These are phyloP conservation scores for Oostethus manadensis DNA, from an alignment of 2,113 vertebrate genomes.

Conservation along the genomic window DNA sequence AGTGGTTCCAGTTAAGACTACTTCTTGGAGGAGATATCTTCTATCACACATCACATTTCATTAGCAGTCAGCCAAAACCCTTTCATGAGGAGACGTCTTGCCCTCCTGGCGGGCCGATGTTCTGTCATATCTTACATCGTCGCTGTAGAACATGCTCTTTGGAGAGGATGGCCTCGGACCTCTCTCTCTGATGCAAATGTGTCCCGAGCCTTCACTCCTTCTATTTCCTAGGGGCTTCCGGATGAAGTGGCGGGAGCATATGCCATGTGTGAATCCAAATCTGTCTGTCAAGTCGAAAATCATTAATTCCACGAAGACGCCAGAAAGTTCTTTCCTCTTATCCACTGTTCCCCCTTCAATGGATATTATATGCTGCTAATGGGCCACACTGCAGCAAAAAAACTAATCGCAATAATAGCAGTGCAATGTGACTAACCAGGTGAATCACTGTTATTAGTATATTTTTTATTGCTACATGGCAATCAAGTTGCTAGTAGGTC, in stretches of 20 bases:
- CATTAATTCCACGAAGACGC: slow-evolving; percentile 39
- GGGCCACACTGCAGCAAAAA: slow-evolving; percentile 31
- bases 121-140: slow-evolving; percentile 46
- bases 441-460: too few relatives aligned
- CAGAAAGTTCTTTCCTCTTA: slow-evolving; percentile 29
- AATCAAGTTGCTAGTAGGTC: too few relatives aligned
- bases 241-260: slow-evolving; percentile 19
- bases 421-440: too few relatives aligned
- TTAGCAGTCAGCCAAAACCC: slow-evolving; percentile 42
- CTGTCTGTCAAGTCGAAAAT: slow-evolving; percentile 48
- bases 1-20: too few relatives aligned
- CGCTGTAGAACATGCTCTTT: slow-evolving; percentile 32
- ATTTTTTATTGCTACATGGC: too few relatives aligned
- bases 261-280: slow-evolving; percentile 40
- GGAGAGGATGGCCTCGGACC: slow-evolving; percentile 29
- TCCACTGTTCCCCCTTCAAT: slow-evolving; percentile 23
- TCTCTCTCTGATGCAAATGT: slow-evolving; percentile 43
- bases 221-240: slow-evolving; percentile 25
- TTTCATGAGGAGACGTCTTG: slow-evolving; percentile 37
- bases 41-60: slow-evolving; percentile 50
- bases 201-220: slow-evolving; percentile 36
- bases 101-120: slow-evolving; percentile 33
- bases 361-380: slow-evolving; percentile 42
- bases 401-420: too few relatives aligned
- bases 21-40: slow-evolving; percentile 33